Conservation (phyloP, 2,113 vertebrate species). For the Sphyrna mokarran region DNA sequence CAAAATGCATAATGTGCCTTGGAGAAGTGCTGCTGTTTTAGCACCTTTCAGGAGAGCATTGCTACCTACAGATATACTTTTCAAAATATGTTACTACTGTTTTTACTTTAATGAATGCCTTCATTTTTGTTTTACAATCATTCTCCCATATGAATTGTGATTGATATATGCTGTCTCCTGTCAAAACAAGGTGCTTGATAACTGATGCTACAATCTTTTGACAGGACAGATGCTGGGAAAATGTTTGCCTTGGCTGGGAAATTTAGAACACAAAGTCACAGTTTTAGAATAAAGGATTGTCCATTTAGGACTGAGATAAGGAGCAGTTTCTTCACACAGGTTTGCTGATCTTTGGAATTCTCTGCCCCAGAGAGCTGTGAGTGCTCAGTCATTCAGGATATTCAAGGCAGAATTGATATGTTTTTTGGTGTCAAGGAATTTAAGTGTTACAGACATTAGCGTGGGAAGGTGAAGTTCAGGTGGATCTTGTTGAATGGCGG, state of each 20-base stretch:
- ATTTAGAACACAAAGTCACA: neutral
- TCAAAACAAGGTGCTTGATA: neutral
- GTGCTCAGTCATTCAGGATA: neutral
- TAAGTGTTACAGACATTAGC: neutral
- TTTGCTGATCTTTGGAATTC: neutral
- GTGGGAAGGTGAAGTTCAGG: no score
- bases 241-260: neutral
- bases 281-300: neutral
- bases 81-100: neutral
- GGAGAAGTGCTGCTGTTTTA: neutral
- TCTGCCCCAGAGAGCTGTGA: neutral
- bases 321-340: neutral
- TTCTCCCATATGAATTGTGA: neutral
- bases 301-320: neutral
- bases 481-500: neutral
- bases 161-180: neutral
- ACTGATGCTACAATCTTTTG: neutral
- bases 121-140: neutral
- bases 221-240: neutral
- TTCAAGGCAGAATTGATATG: neutral
- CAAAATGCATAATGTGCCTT: neutral
- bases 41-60: no score
- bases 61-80: neutral
- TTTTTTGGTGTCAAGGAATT: neutral
- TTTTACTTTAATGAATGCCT: neutral